Conservation (phyloP, 1,140 invertebrate species). For the Drosophila santomea region DNA sequence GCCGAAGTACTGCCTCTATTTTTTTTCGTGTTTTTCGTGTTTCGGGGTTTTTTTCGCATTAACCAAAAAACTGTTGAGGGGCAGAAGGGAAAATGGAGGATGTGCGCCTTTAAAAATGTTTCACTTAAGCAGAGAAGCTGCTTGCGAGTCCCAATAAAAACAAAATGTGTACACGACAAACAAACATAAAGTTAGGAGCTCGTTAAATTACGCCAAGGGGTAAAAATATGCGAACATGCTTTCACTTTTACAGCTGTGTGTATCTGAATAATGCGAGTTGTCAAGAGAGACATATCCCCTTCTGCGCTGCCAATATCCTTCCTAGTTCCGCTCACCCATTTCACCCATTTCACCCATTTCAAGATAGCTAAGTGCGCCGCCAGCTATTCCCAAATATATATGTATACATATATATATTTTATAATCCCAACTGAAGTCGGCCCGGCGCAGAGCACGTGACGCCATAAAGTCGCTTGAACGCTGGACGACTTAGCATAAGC, state of each 20-base stretch:
- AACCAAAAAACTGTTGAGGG: conserved; percentile 60
- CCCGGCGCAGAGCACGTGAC: conserved; percentile 53
- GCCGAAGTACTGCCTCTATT: conserved; percentile 21
- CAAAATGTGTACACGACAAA: conserved; percentile 81
- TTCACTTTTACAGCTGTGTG: conserved; percentile 56
- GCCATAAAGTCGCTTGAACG: conserved; percentile 48
- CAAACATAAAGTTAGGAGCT: conserved; percentile 82
- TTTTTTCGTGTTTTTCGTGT: conserved; percentile 9
- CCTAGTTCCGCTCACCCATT: conserved; percentile 24
- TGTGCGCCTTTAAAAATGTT: conserved; percentile 74
- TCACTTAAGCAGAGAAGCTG: conserved; percentile 66
- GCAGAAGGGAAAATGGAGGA: neutral
- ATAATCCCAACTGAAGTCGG: conserved; percentile 54
- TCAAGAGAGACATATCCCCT: conserved; percentile 26
- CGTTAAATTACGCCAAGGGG: conserved; percentile 79
- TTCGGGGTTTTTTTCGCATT: conserved; percentile 55
- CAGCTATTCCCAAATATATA: conserved; percentile 38
- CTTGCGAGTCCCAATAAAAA: conserved; percentile 69
- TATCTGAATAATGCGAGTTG: conserved; percentile 56
- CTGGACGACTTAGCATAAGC: conserved; percentile 64
- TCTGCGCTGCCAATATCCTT: conserved; percentile 32
- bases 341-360: conserved; percentile 11
- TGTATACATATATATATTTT: conserved; percentile 44
- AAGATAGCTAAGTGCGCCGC: conserved; percentile 53
- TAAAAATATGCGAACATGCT: conserved; percentile 67